Evolutionary conservation across 2,113 vertebrate genomes (phyloP).

Genomic region (Collichthys lucidus): DNA sequence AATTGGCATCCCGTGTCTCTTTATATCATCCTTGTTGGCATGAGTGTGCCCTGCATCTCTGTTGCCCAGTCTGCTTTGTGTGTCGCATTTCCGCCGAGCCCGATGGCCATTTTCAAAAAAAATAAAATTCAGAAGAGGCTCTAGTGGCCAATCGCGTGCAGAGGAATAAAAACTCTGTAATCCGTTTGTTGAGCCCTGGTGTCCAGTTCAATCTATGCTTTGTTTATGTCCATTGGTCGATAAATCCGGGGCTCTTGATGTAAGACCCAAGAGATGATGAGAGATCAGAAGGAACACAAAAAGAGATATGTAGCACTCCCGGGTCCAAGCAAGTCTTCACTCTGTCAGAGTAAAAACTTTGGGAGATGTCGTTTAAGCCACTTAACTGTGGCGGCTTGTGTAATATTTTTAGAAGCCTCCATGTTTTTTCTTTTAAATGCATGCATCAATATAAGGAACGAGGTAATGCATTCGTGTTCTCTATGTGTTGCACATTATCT

Average conservation of each 20-base stretch:
- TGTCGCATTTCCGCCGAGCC: background rate
- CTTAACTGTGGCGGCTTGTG: background rate
- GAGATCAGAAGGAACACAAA: slow-evolving; percentile 68
- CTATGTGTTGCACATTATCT: background rate
- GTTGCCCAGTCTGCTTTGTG: slow-evolving; percentile 18
- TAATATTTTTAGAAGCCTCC: background rate
- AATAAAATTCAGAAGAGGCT: background rate
- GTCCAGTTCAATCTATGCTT: slow-evolving; percentile 76
- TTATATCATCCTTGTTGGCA: slow-evolving; percentile 22
- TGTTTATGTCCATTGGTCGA: slow-evolving; percentile 78
- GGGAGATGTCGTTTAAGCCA: slow-evolving; percentile 32
- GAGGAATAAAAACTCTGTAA: slow-evolving; percentile 59
- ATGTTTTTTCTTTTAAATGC: background rate
- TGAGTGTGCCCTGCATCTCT: slow-evolving; percentile 22
- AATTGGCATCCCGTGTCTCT: slow-evolving; percentile 29
- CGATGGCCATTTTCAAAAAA: background rate
- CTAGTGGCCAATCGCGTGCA: slow-evolving; percentile 1
- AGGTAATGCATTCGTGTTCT: background rate
- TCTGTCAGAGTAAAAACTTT: slow-evolving; percentile 44
- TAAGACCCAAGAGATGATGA: slow-evolving; percentile 70
- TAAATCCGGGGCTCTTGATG: slow-evolving; percentile 71
- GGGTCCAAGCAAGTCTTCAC: slow-evolving; percentile 25
- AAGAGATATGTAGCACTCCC: slow-evolving; percentile 57
- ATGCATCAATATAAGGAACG: background rate
- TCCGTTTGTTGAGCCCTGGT: slow-evolving; percentile 54